phyloP scores from a whole-genome alignment of 2,888 invertebrate species.

The Dynastes tityus region DNA sequence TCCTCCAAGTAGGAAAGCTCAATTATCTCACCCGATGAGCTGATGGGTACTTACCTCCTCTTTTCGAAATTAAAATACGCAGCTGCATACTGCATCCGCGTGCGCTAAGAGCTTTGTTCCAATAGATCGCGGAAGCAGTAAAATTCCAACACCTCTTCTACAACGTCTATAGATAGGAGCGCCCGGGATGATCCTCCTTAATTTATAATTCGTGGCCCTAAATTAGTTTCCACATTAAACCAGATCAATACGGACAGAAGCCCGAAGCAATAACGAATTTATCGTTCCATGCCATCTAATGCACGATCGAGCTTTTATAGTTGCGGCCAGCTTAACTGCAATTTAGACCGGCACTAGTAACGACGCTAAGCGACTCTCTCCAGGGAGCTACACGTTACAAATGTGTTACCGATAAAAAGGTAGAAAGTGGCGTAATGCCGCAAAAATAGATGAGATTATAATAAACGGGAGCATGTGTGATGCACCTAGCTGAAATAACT shows the following conservation, averaged over 20 bases:
- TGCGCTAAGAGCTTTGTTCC: too few species aligned
- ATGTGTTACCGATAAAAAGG: slow-evolving; percentile 1
- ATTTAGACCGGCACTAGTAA: slow-evolving; percentile 16
- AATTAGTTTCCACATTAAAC: slow-evolving; percentile 46
- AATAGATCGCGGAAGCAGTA: too few species aligned
- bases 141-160: too few species aligned
- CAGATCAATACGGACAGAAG: slow-evolving; percentile 40
- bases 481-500: neutral
- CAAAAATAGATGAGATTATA: neutral
- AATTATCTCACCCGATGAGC: too few species aligned
- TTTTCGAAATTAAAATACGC: too few species aligned
- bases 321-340: slow-evolving; percentile 34
- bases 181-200: neutral
- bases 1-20: too few species aligned
- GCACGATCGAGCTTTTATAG: slow-evolving; percentile 43
- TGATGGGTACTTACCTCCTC: too few species aligned
- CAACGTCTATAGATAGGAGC: too few species aligned
- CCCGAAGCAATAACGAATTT: slow-evolving; percentile 47
- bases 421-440: slow-evolving; percentile 4
- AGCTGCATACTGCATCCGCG: too few species aligned
- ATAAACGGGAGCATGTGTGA: slow-evolving; percentile 1
- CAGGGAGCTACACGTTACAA: slow-evolving; percentile 11
- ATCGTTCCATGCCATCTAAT: slow-evolving; percentile 36
- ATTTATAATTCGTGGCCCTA: slow-evolving; percentile 36
- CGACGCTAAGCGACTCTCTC: slow-evolving; percentile 26